Evolutionary conservation across 2,113 vertebrate genomes (phyloP).

Genomic region (Gobio gobio): DNA sequence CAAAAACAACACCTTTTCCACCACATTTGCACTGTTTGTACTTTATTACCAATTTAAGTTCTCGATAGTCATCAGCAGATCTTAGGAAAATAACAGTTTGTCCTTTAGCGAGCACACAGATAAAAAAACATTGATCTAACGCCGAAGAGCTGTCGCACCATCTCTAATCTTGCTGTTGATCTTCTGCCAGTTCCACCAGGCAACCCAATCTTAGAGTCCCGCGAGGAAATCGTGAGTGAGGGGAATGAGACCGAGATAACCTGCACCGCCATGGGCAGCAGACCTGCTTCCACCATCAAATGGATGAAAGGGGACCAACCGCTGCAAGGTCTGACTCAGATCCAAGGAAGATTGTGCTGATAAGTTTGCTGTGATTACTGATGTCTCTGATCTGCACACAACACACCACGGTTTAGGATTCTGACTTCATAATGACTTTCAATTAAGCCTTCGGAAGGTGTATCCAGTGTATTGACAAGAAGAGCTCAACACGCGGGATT

Average conservation of each 20-base stretch:
- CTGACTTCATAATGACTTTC: conserved; percentile 29
- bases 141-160: conserved; percentile 25
- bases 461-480: conserved; percentile 29
- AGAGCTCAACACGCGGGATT: not conserved
- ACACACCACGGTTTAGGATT: conserved; percentile 4
- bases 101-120: conserved; percentile 36
- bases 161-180: conserved; percentile 52
- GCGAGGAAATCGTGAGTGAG: conserved; percentile 89
- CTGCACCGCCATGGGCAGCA: conserved; percentile 94
- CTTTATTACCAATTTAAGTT: not conserved
- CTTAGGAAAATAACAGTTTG: conserved; percentile 48
- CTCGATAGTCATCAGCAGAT: conserved; percentile 13
- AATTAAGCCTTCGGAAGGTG: conserved; percentile 45
- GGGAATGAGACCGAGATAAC: conserved; percentile 97
- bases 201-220: conserved; percentile 91
- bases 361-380: conserved; percentile 20
- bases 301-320: conserved; percentile 97
- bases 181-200: conserved; percentile 87
- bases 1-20: not conserved
- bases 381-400: conserved; percentile 18
- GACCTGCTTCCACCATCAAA: conserved; percentile 90
- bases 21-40: not conserved
- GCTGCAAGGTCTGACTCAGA: conserved; percentile 80
- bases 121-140: conserved; percentile 47
- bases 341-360: conserved; percentile 21